Conservation (phyloP, 2,797 vertebrate genomes). For the Arrhamphus sclerolepis region DNA sequence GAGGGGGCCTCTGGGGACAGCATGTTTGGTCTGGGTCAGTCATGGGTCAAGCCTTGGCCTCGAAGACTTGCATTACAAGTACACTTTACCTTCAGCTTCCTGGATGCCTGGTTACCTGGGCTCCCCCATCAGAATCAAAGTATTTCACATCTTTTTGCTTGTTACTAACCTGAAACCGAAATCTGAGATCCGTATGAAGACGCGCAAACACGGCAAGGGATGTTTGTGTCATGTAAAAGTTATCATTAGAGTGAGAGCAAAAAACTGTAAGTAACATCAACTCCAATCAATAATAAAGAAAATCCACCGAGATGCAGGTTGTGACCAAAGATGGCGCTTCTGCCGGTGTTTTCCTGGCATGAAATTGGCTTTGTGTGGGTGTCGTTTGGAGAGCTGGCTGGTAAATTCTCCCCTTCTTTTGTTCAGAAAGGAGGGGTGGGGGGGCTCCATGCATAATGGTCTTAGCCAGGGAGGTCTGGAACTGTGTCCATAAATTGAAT, state of each 20-base stretch:
- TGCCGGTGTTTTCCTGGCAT: slow-evolving; percentile 77
- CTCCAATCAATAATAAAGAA: slow-evolving; percentile 47
- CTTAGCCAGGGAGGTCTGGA: slow-evolving; percentile 79
- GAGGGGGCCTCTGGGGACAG: slow-evolving; percentile 64
- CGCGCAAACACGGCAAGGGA: too few relatives aligned
- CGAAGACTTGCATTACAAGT: slow-evolving; percentile 82
- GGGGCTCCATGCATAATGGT: slow-evolving; percentile 77
- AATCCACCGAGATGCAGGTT: slow-evolving; percentile 53
- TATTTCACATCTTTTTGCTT: slow-evolving; percentile 17
- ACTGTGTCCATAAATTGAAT: slow-evolving; percentile 81
- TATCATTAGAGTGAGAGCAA: slow-evolving; percentile 53
- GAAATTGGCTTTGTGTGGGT: slow-evolving; percentile 84
- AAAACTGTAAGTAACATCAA: slow-evolving; percentile 70
- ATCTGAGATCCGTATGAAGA: too few relatives aligned
- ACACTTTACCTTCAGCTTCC: slow-evolving; percentile 26
- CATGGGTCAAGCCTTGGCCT: slow-evolving; percentile 89
- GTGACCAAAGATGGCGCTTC: slow-evolving; percentile 71
- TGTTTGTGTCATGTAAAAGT: slow-evolving; percentile 18
- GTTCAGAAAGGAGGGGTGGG: slow-evolving; percentile 50
- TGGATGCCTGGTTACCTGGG: slow-evolving; percentile 37
- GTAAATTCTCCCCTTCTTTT: slow-evolving; percentile 82
- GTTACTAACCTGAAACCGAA: background rate
- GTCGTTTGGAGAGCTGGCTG: slow-evolving; percentile 81
- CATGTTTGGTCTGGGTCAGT: slow-evolving; percentile 89
- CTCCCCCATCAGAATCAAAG: slow-evolving; percentile 1